These are phyloP conservation scores for Ctenoplectra terminalis DNA, from an alignment of 1,140 invertebrate species.

Conservation along the genomic window DNA sequence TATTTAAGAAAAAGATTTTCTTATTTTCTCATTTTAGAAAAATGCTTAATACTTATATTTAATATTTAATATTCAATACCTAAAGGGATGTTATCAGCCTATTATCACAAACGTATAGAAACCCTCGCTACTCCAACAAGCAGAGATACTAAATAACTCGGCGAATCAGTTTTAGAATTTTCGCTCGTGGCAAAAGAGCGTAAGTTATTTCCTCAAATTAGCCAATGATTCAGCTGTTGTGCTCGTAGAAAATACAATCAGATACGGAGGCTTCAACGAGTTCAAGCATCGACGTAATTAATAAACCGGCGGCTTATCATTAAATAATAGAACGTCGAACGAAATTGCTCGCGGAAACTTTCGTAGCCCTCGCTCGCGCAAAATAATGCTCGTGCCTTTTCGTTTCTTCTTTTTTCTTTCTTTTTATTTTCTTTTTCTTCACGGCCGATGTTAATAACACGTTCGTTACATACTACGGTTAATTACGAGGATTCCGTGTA, in stretches of 20 bases:
- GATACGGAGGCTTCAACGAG: neutral
- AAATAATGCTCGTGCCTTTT: neutral
- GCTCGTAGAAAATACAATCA: neutral
- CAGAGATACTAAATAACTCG: neutral
- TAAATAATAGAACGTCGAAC: conserved; percentile 7
- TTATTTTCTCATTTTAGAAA: no score
- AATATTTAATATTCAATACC: no score
- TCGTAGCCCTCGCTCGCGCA: neutral
- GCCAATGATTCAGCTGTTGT: neutral
- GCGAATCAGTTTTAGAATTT: neutral
- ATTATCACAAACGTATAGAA: no score
- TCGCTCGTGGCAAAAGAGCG: neutral
- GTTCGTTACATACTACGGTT: conserved; percentile 36
- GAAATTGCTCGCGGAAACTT: conserved; percentile 8
- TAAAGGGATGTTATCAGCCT: no score
- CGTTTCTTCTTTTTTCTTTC: no score
- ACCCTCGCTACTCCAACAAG: no score
- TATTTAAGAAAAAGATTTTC: no score
- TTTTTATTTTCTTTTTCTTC: neutral
- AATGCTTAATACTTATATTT: no score
- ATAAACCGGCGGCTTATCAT: neutral
- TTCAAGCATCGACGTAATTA: conserved; percentile 9
- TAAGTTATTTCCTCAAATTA: neutral
- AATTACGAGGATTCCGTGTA: conserved; percentile 40
- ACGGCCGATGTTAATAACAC: conserved; percentile 31